Evolutionary conservation across 2,888 invertebrate genomes (phyloP), one percentile per base, ranked within the genome.

Genomic region (Lingula anatina): DNA sequence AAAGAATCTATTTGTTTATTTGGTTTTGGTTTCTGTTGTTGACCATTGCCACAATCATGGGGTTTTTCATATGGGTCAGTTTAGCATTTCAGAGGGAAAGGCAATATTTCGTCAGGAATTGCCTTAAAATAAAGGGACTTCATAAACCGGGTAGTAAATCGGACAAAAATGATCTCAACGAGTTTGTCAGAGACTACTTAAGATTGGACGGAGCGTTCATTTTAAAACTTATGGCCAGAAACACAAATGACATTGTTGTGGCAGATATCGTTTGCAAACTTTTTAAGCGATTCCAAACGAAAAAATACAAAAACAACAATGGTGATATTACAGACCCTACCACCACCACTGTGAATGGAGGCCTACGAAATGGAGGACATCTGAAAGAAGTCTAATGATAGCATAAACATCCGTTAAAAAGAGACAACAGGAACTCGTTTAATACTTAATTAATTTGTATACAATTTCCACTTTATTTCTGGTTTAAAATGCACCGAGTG

Each of bases 41-140:
- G n/a, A 60, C 67, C 31, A 52, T 65, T n/a, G n/a, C n/a, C n/a
- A n/a, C n/a, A n/a, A n/a, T n/a, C n/a, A n/a, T 75, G 41, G 54
- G 67, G 7, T 55, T 63, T 26, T 75, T 74, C 74, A 57, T 73
- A n/a, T 73, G 73, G 72, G 62, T 71, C 47, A 70, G n/a, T n/a
- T n/a, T n/a, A n/a, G n/a, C 70, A 18, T 73, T 74, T 64, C 71
- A 72, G 42, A 66, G 72, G 39, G 70, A 69, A 46, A 56, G 75
- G 47, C 66, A 72, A 44, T 65, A 78, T 42, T 76, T 78, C 56
- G 73, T 79, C 59, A 60, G 78, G 42, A 79, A 78, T 55, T 74
- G 78, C 53, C 67, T 79, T 23, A 75, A 78, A 57, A 71, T 76
- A 46, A 77, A 79, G 73, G 76, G 75, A 58, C 67, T 76, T n/a